Percentiles rank a stretch among this genome's conserved stretches.
Evolutionary conservation across 2,797 vertebrate species (phyloP).

Genomic region (Chromis chromis): DNA sequence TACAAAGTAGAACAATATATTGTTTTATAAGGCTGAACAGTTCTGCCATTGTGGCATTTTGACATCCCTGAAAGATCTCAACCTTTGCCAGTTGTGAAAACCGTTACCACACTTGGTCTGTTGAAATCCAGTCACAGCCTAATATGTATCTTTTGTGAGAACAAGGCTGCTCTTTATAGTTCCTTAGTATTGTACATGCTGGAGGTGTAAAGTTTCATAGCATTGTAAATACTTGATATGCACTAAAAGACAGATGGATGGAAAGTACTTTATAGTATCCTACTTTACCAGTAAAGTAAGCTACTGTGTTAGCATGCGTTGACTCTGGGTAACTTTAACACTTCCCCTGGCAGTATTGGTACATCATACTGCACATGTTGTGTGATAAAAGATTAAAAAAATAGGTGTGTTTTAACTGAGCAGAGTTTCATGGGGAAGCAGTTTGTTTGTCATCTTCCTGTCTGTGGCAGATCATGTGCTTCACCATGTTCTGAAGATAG

Average conservation of each 20-base stretch:
- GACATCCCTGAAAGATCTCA: no score
- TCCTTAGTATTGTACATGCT: not conserved
- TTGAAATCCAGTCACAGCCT: not conserved
- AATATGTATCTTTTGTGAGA: not conserved
- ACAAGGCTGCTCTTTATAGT: not conserved
- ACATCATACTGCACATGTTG: not conserved
- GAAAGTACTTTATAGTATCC: not conserved
- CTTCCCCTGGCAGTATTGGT: not conserved
- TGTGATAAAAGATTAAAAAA: not conserved
- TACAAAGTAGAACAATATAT: not conserved
- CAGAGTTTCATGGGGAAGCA: conserved; percentile 46
- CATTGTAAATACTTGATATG: not conserved
- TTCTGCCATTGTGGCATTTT: no score
- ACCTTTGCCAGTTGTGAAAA: not conserved
- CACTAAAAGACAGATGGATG: not conserved
- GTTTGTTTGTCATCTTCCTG: conserved; percentile 35
- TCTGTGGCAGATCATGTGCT: conserved; percentile 26
- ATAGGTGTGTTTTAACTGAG: not conserved
- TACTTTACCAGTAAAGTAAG: not conserved
- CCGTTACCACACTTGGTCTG: not conserved
- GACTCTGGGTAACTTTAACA: not conserved
- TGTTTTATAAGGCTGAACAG: no score
- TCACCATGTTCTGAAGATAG: not conserved
- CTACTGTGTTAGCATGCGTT: not conserved
- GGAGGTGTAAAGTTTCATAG: not conserved